phyloP scores from a whole-genome alignment of 1,140 invertebrate species.

The Hylaeus anthracinus region DNA sequence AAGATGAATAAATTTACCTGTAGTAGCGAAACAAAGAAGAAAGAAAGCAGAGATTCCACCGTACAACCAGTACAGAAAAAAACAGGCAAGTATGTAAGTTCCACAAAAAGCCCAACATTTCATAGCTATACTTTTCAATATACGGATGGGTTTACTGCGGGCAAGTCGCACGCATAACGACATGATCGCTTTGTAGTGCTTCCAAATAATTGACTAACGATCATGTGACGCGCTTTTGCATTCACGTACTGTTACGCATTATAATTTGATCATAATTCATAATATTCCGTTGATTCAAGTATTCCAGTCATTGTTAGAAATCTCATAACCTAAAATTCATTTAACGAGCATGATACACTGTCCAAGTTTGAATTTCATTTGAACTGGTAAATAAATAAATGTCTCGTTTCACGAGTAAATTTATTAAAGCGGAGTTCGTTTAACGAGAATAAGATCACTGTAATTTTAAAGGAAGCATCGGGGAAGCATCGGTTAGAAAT shows the following conservation, averaged over 20 bases:
- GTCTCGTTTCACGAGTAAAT: not conserved
- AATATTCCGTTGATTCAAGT: not conserved
- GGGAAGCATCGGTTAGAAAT: not conserved
- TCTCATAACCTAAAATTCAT: constrained; percentile 24
- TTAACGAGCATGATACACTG: not conserved
- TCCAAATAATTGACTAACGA: constrained; percentile 14
- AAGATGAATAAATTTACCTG: constrained; percentile 81
- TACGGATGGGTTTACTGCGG: constrained; percentile 67
- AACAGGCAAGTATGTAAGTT: constrained; percentile 84
- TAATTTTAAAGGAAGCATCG: not conserved
- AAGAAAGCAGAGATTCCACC: constrained; percentile 87
- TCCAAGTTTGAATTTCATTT: not conserved
- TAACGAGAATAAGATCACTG: not conserved
- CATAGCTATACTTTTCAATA: constrained; percentile 73
- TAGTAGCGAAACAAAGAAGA: constrained; percentile 85
- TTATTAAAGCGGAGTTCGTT: not conserved
- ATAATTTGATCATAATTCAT: not conserved
- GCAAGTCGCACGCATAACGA: constrained; percentile 69
- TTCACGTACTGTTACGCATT: not conserved
- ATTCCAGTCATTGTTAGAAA: constrained; percentile 3
- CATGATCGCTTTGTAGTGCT: constrained; percentile 59
- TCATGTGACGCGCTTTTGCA: constrained; percentile 2
- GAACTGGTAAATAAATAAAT: not conserved
- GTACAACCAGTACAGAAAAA: constrained; percentile 91
- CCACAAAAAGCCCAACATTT: constrained; percentile 83